Conservation (phyloP, 2,888 invertebrate species). For the Melangyna quadrimaculata region DNA sequence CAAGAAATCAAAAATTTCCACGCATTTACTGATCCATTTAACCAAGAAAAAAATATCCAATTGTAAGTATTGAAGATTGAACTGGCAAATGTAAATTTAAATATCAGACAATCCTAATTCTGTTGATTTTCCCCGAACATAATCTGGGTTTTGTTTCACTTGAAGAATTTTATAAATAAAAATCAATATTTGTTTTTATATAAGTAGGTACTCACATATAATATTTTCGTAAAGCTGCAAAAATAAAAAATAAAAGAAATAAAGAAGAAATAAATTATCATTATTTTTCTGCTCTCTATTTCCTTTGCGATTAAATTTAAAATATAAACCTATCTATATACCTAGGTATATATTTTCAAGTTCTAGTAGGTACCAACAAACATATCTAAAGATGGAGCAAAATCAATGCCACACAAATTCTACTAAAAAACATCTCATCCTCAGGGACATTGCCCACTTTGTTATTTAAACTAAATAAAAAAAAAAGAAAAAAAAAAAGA, state of each 20-base stretch:
- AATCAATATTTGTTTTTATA: conserved; percentile 1
- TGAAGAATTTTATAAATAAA: not conserved
- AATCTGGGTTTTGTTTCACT: not conserved
- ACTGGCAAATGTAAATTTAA: not conserved
- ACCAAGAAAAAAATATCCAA: not conserved
- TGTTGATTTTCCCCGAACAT: conserved; percentile 16
- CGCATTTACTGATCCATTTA: not conserved
- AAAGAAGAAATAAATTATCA: conserved; percentile 12
- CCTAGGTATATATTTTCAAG: not conserved
- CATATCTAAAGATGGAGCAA: not conserved
- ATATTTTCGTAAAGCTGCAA: not conserved
- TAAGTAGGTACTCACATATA: no score
- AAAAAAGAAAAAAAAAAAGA: not conserved
- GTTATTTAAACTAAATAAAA: conserved; percentile 48
- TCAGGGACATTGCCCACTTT: conserved; percentile 36
- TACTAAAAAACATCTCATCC: not conserved
- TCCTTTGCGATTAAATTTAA: not conserved
- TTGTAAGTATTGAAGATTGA: not conserved
- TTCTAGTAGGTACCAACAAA: no score
- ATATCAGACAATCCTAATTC: not conserved
- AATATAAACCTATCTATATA: not conserved
- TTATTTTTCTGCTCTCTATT: not conserved
- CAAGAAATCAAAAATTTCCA: conserved; percentile 2
- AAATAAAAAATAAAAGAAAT: not conserved
- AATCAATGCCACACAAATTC: conserved; percentile 10